These are phyloP conservation scores for Sitobion miscanthi DNA, from an alignment of 1,140 invertebrate genomes.

Conservation along the genomic window DNA sequence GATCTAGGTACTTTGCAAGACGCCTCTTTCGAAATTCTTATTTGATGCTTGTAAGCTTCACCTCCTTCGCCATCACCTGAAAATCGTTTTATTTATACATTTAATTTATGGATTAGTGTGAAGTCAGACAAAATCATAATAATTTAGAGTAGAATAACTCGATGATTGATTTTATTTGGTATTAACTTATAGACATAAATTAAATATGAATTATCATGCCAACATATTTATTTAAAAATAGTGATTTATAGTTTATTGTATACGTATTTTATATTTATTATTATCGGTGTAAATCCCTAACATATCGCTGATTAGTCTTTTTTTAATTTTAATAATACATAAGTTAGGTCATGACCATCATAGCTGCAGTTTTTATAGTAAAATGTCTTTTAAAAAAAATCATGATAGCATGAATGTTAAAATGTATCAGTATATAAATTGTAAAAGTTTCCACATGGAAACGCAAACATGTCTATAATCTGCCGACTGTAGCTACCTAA, in stretches of 20 bases:
- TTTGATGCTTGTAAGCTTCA: constrained; percentile 68
- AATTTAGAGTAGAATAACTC: not conserved
- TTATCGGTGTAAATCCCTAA: not conserved
- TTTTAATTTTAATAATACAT: not conserved
- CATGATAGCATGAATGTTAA: not conserved
- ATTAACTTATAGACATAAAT: not conserved
- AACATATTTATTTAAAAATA: not conserved
- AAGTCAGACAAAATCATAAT: not conserved
- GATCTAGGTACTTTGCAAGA: constrained; percentile 70
- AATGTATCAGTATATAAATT: not conserved
- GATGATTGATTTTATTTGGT: not conserved
- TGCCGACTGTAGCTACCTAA: no score
- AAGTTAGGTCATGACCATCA: not conserved
- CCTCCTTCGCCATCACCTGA: constrained; percentile 22
- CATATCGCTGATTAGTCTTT: not conserved
- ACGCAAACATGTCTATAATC: not conserved
- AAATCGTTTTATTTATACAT: not conserved
- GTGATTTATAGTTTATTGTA: not conserved
- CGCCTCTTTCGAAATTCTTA: constrained; percentile 68
- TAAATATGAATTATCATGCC: not conserved
- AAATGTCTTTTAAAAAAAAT: not conserved
- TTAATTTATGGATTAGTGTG: not conserved
- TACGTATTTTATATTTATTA: not conserved
- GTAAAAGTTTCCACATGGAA: not conserved
- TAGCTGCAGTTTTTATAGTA: not conserved